phyloP scores from a whole-genome alignment of 1,140 invertebrate genomes.

The Chelonus insularis region DNA sequence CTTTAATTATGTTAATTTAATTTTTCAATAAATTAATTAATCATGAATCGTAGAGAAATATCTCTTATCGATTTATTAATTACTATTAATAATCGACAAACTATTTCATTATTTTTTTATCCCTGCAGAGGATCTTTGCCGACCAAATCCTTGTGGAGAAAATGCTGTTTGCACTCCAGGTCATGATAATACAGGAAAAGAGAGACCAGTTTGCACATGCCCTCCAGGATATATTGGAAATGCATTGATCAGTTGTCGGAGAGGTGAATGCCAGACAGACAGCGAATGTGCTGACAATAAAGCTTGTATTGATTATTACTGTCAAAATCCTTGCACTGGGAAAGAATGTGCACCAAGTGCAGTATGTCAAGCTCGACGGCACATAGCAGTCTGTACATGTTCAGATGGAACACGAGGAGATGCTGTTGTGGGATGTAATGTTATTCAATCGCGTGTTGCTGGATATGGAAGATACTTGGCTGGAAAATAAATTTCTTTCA shows the following conservation, averaged over 20 bases:
- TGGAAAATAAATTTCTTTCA: background rate
- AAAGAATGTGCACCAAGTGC: conserved; percentile 68
- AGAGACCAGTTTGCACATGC: conserved; percentile 82
- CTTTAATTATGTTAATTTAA: too few relatives aligned
- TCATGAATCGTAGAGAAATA: too few relatives aligned
- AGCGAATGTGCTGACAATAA: conserved; percentile 71
- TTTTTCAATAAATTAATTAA: too few relatives aligned
- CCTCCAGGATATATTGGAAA: conserved; percentile 79
- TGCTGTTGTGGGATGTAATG: conserved; percentile 63
- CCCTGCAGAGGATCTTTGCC: conserved; percentile 73
- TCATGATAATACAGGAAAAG: conserved; percentile 76
- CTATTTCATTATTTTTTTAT: background rate
- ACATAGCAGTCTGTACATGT: conserved; percentile 84
- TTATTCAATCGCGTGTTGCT: conserved; percentile 29
- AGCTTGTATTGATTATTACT: conserved; percentile 75
- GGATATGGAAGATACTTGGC: conserved; percentile 16
- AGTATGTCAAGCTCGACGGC: conserved; percentile 71
- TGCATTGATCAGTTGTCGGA: conserved; percentile 70
- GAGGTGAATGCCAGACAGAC: conserved; percentile 76
- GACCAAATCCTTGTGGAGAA: conserved; percentile 80
- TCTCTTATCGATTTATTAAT: too few relatives aligned
- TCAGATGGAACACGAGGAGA: conserved; percentile 81
- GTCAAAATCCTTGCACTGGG: conserved; percentile 75
- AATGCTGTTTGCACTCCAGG: conserved; percentile 83
- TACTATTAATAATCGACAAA: too few relatives aligned